Percentiles rank a stretch among this genome's conserved stretches.
phyloP scores from a whole-genome alignment of 2,797 vertebrate genomes.

The Taeniopygia guttata region DNA sequence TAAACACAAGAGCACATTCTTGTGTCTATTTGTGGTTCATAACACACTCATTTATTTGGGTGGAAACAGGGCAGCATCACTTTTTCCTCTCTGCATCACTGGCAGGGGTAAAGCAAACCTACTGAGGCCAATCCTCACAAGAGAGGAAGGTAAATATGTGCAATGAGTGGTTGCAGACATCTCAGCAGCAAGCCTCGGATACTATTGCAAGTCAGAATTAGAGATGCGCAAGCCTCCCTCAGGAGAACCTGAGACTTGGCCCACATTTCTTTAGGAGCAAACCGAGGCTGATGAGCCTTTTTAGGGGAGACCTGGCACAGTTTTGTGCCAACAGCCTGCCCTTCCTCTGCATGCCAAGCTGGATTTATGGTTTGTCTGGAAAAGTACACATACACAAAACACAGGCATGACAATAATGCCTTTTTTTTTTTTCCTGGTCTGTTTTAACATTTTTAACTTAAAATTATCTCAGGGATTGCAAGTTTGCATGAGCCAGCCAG shows the following conservation, averaged over 20 bases:
- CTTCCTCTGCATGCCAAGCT: neutral
- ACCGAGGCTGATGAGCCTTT: neutral
- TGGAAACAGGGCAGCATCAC: neutral
- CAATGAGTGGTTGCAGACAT: neutral
- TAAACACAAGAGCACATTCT: neutral
- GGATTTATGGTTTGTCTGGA: neutral
- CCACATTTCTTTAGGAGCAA: neutral
- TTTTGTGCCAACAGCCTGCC: neutral
- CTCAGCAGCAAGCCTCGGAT: neutral
- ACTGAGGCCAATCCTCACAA: neutral
- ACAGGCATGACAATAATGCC: neutral
- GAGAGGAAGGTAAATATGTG: neutral
- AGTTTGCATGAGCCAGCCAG: neutral
- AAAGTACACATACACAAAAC: neutral
- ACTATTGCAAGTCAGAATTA: conserved; percentile 18
- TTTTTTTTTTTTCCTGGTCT: neutral
- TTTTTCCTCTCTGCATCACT: neutral
- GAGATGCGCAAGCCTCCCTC: neutral
- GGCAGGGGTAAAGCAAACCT: neutral
- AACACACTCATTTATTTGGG: neutral
- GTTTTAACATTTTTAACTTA: neutral
- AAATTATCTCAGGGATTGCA: neutral
- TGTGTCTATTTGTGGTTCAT: neutral
- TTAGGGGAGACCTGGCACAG: neutral
- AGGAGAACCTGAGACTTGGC: neutral